phyloP scores from a whole-genome alignment of 37 sponge, comb jelly and placozoan genomes.

The Mnemiopsis leidyi region DNA sequence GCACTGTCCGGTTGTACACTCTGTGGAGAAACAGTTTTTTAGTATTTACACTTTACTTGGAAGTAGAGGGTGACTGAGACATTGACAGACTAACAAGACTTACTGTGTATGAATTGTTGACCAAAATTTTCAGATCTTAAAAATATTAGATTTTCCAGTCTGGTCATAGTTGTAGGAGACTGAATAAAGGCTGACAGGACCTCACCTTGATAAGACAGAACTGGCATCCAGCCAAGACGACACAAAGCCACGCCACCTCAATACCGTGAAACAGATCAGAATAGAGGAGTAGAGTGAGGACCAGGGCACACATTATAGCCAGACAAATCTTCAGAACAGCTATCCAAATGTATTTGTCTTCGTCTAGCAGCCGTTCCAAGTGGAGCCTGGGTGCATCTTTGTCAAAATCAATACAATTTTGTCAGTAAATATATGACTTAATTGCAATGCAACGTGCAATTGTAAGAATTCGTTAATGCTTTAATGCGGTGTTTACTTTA shows the following conservation, averaged over 20 bases:
- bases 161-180: background rate
- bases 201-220: conserved; percentile 85
- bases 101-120: too few relatives aligned
- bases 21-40: conserved; percentile 56
- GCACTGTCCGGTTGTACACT: conserved; percentile 82
- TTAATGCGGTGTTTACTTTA: too few relatives aligned
- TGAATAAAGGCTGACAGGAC: too few relatives aligned
- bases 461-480: too few relatives aligned
- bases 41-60: too few relatives aligned
- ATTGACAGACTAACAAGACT: background rate
- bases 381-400: conserved; percentile 38
- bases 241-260: conserved; percentile 75
- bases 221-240: conserved; percentile 74
- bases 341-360: conserved; percentile 26
- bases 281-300: conserved; percentile 68
- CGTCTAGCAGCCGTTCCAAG: conserved; percentile 46
- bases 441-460: too few relatives aligned
- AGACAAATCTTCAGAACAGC: conserved; percentile 36
- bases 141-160: background rate
- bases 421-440: too few relatives aligned
- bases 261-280: conserved; percentile 73
- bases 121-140: background rate
- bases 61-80: background rate
- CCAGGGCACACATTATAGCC: conserved; percentile 68
- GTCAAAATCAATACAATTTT: too few relatives aligned